Evolutionary conservation across 2,797 vertebrate genomes (phyloP).

Genomic region (Bothrops alternatus): DNA sequence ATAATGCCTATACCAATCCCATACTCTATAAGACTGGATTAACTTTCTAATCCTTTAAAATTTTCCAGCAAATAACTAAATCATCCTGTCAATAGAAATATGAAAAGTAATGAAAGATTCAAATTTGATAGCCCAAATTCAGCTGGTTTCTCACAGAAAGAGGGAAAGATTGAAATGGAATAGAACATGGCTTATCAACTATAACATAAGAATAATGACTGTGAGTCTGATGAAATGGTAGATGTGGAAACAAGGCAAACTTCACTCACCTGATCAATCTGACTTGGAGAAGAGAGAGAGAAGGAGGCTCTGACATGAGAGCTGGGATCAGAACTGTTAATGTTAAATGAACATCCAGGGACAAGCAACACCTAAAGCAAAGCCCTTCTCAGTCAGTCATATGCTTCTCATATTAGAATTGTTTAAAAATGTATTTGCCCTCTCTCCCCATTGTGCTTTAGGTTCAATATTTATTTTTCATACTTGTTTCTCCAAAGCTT

Average conservation of each 20-base stretch:
- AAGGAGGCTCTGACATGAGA: constrained; percentile 88
- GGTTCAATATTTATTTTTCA: constrained; percentile 29
- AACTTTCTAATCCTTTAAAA: neutral
- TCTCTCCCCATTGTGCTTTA: constrained; percentile 14
- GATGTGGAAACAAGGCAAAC: neutral
- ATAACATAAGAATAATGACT: neutral
- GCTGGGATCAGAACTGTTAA: constrained; percentile 76
- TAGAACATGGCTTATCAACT: neutral
- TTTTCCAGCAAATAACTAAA: neutral
- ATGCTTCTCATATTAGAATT: neutral
- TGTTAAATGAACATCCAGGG: constrained; percentile 85
- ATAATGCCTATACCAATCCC: neutral
- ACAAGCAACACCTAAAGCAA: constrained; percentile 83
- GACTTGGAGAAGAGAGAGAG: constrained; percentile 83
- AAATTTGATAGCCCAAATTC: neutral
- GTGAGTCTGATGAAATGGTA: neutral
- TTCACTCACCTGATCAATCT: constrained; percentile 85
- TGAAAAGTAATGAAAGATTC: neutral
- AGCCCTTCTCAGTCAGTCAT: constrained; percentile 18
- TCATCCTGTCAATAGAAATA: neutral
- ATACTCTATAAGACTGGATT: neutral
- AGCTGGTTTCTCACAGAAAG: neutral
- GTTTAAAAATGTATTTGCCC: neutral
- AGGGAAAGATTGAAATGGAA: neutral
- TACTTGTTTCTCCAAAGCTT: constrained; percentile 90